Conservation (phyloP, 2,888 invertebrate species). For the Scaptomyza tumidula region DNA sequence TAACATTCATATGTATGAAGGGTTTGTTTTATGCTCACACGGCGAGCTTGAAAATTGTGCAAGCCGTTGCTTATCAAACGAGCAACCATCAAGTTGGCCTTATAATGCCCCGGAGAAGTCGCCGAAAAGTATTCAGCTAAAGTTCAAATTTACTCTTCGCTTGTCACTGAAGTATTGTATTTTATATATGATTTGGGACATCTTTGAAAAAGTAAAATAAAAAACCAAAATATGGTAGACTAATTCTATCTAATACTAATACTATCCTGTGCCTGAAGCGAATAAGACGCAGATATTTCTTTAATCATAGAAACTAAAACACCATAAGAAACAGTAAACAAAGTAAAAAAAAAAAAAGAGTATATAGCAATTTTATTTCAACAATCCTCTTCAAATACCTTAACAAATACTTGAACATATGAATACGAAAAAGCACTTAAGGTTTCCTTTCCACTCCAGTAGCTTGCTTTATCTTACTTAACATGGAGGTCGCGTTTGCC, state of each 20-base stretch:
- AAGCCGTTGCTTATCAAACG: slow-evolving; percentile 65
- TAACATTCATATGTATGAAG: slow-evolving; percentile 40
- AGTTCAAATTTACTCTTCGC: slow-evolving; percentile 62
- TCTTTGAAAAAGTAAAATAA: background rate
- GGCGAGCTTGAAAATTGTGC: slow-evolving; percentile 35
- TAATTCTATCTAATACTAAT: slow-evolving; percentile 4
- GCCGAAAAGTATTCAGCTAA: slow-evolving; percentile 31
- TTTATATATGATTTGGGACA: slow-evolving; percentile 70
- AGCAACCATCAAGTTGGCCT: slow-evolving; percentile 43
- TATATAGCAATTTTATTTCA: no score
- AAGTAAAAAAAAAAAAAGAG: no score
- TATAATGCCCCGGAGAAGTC: slow-evolving; percentile 52
- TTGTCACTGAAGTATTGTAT: slow-evolving; percentile 67
- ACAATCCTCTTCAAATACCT: background rate
- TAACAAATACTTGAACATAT: background rate
- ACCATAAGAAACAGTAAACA: no score
- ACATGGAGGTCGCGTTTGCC: slow-evolving; percentile 59
- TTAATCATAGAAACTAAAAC: background rate
- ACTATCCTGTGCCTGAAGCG: background rate
- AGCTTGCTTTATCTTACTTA: slow-evolving; percentile 36
- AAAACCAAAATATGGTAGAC: background rate
- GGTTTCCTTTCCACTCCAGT: background rate
- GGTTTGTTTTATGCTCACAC: slow-evolving; percentile 22
- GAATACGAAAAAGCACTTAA: background rate
- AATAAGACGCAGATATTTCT: background rate